These are phyloP conservation scores for Acanthosepion esculentum DNA, from an alignment of 2,888 invertebrate species.

Conservation along the genomic window DNA sequence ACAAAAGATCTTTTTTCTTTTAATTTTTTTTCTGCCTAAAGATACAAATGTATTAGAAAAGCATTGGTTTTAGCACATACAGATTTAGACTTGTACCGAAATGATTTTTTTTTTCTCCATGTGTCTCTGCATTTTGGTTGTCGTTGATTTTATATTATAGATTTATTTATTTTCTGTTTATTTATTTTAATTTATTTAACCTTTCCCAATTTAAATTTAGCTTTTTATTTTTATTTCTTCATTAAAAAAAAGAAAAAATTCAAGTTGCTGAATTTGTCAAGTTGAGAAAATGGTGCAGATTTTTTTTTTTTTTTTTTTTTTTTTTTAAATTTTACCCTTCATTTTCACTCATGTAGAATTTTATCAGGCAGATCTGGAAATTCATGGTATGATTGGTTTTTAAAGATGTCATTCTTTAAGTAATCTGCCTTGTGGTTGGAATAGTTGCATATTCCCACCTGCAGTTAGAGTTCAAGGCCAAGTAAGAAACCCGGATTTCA, in stretches of 20 bases:
- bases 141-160: background rate
- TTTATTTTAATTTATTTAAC: background rate
- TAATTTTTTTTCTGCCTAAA: background rate
- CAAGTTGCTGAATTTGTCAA: too few species aligned
- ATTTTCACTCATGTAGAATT: too few species aligned
- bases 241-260: too few species aligned
- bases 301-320: too few species aligned
- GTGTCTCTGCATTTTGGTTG: background rate
- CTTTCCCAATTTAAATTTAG: background rate
- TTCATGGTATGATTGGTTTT: background rate
- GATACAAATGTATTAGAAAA: background rate
- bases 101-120: background rate
- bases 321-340: too few species aligned
- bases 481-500: background rate
- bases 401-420: background rate
- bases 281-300: too few species aligned
- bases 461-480: background rate
- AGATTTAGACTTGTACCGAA: too few species aligned
- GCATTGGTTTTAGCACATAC: background rate
- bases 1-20: background rate
- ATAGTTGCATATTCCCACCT: background rate
- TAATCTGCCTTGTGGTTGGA: background rate
- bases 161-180: background rate
- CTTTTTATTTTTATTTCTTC: background rate
- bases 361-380: background rate